phyloP scores from a whole-genome alignment of 2,888 invertebrate genomes.

The Catonia carolina region DNA sequence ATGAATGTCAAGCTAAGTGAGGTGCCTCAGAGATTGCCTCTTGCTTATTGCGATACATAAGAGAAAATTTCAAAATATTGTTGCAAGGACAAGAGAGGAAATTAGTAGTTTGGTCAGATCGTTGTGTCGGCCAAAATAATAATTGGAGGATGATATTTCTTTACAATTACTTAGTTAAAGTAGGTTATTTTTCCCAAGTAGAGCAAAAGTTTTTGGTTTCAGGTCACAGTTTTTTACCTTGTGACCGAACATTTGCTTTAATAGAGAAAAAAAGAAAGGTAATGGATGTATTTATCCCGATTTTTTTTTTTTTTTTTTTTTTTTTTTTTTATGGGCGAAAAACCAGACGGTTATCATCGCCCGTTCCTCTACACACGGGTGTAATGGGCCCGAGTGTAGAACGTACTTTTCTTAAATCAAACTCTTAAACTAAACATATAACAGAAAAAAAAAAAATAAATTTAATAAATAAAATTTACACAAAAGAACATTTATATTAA shows the following conservation, averaged over 20 bases:
- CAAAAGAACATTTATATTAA: too few species aligned
- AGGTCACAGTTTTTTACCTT: slow-evolving; percentile 32
- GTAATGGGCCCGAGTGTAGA: too few species aligned
- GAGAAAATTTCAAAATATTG: neutral
- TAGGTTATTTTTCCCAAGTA: slow-evolving; percentile 30
- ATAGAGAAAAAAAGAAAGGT: slow-evolving; percentile 25
- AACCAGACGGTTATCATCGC: too few species aligned
- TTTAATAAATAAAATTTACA: too few species aligned
- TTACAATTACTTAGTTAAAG: slow-evolving; percentile 18
- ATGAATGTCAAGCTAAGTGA: too few species aligned
- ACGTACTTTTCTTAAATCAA: too few species aligned
- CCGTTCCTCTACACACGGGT: too few species aligned
- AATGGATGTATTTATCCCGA: slow-evolving; percentile 26
- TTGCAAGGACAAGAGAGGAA: slow-evolving; percentile 25
- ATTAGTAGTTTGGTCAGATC: slow-evolving; percentile 32
- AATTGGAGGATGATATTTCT: slow-evolving; percentile 28
- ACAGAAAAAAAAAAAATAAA: too few species aligned
- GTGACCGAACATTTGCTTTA: slow-evolving; percentile 31
- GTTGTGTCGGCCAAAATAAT: slow-evolving; percentile 34
- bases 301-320: too few species aligned
- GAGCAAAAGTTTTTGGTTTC: slow-evolving; percentile 32
- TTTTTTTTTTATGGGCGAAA: too few species aligned
- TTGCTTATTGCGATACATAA: slow-evolving; percentile 13
- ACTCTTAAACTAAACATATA: too few species aligned
- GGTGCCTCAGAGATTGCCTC: slow-evolving; percentile 12